Conservation (phyloP, 2,113 vertebrate genomes). For the Ellobius talpinus region DNA sequence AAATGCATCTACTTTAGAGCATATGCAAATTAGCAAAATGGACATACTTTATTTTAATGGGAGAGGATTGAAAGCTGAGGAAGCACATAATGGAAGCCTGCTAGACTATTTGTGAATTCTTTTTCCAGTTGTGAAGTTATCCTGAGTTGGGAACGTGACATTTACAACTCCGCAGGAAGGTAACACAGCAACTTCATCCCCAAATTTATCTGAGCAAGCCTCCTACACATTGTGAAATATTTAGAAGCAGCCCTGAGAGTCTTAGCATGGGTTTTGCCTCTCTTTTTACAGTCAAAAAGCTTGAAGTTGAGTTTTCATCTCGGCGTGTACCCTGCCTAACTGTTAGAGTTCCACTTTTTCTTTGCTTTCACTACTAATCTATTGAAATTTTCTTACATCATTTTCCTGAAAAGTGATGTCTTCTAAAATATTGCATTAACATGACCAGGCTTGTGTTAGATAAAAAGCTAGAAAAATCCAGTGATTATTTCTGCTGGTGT, state of each 20-base stretch:
- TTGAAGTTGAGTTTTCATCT: slow-evolving; percentile 17
- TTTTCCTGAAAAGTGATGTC: background rate
- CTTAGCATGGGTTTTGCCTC: slow-evolving; percentile 17
- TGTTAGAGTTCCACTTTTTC: background rate
- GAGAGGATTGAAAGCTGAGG: slow-evolving; percentile 55
- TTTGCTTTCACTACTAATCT: background rate
- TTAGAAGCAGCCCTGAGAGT: slow-evolving; percentile 61
- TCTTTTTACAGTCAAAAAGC: slow-evolving; percentile 36
- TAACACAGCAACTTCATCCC: background rate
- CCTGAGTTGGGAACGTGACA: slow-evolving; percentile 74
- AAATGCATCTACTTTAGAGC: background rate
- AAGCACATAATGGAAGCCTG: slow-evolving; percentile 26
- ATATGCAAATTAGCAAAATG: background rate
- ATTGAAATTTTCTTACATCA: background rate
- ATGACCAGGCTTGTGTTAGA: background rate
- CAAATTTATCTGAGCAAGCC: slow-evolving; percentile 66
- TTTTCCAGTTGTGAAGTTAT: slow-evolving; percentile 78
- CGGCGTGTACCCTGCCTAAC: background rate
- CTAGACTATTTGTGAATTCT: slow-evolving; percentile 4
- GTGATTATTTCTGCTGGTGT: background rate
- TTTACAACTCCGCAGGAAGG: slow-evolving; percentile 77
- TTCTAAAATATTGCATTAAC: slow-evolving; percentile 2
- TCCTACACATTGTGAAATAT: slow-evolving; percentile 70
- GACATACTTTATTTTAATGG: background rate
- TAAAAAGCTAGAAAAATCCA: background rate